These are phyloP conservation scores for Dasysyrphus albostriatus DNA, from an alignment of 2,888 invertebrate genomes.

Conservation along the genomic window DNA sequence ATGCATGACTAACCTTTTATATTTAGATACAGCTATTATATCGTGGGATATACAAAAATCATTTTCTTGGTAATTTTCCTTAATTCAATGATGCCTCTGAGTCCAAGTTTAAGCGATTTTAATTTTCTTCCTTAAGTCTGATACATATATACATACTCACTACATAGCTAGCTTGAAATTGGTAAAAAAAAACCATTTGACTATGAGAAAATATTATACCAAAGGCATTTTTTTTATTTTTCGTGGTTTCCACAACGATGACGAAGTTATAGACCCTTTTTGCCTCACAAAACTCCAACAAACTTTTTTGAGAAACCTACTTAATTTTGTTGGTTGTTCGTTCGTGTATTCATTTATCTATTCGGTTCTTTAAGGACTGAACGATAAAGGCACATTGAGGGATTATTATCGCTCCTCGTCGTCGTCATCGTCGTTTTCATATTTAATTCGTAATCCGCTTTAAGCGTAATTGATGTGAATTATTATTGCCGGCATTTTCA, in stretches of 20 bases:
- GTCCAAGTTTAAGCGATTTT: slow-evolving; percentile 46
- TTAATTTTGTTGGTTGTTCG: slow-evolving; percentile 23
- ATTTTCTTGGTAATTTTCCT: slow-evolving; percentile 60
- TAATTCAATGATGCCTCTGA: slow-evolving; percentile 67
- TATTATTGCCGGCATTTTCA: slow-evolving; percentile 74
- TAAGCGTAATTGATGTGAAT: slow-evolving; percentile 75
- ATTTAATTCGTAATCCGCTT: slow-evolving; percentile 76
- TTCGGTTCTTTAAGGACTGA: slow-evolving; percentile 7
- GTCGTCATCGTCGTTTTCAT: slow-evolving; percentile 68
- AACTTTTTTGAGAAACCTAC: slow-evolving; percentile 19
- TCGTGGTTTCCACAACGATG: not conserved
- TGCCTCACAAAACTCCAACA: slow-evolving; percentile 1
- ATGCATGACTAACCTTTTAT: not conserved
- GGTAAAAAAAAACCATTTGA: slow-evolving; percentile 35
- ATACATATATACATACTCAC: not conserved
- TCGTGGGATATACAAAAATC: not conserved
- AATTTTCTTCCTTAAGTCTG: slow-evolving; percentile 47
- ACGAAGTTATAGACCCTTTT: not conserved
- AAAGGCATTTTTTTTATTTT: slow-evolving; percentile 23
- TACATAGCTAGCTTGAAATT: not conserved
- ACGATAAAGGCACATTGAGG: slow-evolving; percentile 8
- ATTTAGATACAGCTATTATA: no score
- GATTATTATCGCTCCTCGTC: slow-evolving; percentile 67
- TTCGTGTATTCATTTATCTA: not conserved
- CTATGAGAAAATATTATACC: slow-evolving; percentile 36